Conservation (phyloP, 2,888 invertebrate species). For the Eupithecia dodoneata region DNA sequence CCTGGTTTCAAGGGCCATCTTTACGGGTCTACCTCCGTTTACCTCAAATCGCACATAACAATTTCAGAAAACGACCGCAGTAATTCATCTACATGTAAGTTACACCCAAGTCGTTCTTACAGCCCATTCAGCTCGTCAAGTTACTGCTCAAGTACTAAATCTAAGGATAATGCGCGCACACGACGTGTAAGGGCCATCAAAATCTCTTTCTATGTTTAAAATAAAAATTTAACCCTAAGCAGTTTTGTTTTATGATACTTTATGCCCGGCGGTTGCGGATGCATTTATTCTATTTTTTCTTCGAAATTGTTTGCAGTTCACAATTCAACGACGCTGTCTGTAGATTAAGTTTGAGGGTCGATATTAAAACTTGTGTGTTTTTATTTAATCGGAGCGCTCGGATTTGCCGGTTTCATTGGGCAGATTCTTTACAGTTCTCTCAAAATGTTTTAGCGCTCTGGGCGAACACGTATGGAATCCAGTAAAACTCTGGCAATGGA, state of each 20-base stretch:
- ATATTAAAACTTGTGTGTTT: slow-evolving; percentile 40
- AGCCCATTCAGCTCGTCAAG: slow-evolving; percentile 35
- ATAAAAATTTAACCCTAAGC: slow-evolving; percentile 82
- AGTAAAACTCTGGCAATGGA: slow-evolving; percentile 29
- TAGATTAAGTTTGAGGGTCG: slow-evolving; percentile 51
- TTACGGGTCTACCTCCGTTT: slow-evolving; percentile 18
- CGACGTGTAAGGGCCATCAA: slow-evolving; percentile 79
- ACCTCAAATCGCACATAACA: slow-evolving; percentile 48
- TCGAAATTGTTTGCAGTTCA: slow-evolving; percentile 69
- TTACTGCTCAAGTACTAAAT: slow-evolving; percentile 72
- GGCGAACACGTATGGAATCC: slow-evolving; percentile 11
- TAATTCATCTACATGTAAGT: slow-evolving; percentile 59
- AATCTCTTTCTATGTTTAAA: slow-evolving; percentile 84
- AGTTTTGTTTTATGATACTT: slow-evolving; percentile 73
- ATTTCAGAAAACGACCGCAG: slow-evolving; percentile 55
- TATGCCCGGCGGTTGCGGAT: slow-evolving; percentile 64
- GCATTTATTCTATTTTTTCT: slow-evolving; percentile 76
- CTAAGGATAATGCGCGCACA: slow-evolving; percentile 71
- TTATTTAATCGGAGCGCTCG: slow-evolving; percentile 38
- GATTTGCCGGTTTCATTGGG: slow-evolving; percentile 30
- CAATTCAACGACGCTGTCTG: slow-evolving; percentile 55
- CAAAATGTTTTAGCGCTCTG: slow-evolving; percentile 18
- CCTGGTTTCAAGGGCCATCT: slow-evolving; percentile 14
- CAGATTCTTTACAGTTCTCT: slow-evolving; percentile 23
- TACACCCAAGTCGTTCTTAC: slow-evolving; percentile 47